Evolutionary conservation across 2,888 invertebrate species (phyloP), one percentile per base, ranked within the genome.

Genomic region (Rhingia rostrata): DNA sequence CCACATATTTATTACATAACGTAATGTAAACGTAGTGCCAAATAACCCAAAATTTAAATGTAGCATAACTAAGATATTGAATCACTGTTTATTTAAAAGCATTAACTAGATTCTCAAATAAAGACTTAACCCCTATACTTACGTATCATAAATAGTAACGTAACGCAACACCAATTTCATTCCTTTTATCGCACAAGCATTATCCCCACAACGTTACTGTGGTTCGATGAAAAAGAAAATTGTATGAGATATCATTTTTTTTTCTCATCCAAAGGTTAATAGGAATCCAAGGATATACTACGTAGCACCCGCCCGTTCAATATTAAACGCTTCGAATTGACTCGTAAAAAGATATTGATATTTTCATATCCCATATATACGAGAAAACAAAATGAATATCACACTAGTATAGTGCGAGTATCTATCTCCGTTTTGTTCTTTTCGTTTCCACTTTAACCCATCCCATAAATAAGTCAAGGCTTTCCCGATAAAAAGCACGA

Each of bases 301-400:
- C n/a, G n/a, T n/a, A 69, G 43, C 41, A 64, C 64, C 41, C 41
- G 64, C 47, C 64, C 45, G 53, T 60, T 79, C 69, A 79, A 69
- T 74, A 79, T 79, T 41, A 70, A 53, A 73, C 32, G 69, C 43
- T 10, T 12, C 45, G 43, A 67, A 69, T 83, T 74, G 74, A 63
- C 69, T 74, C 79, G 47, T 84, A 84, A 84, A 84, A 84, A 79
- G 67, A 74, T 69, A 84, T 79, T 51, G 78, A 63, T 67, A 72
- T 61, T 64, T 49, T 72, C 78, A 67, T 73, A 66, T 69, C 22
- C 22, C 4, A 9, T 47, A 47, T 10, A n/a, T 5, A 75, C 47
- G 67, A 45, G 77, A 69, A 69, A 49, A 67, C n/a, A 54, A 53
- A 67, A 60, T 43, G 43, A 60, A 75, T 67, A 58, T 56, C 47